These are phyloP conservation scores for Eupithecia inturbata DNA, from an alignment of 2,888 invertebrate species.

Conservation along the genomic window DNA sequence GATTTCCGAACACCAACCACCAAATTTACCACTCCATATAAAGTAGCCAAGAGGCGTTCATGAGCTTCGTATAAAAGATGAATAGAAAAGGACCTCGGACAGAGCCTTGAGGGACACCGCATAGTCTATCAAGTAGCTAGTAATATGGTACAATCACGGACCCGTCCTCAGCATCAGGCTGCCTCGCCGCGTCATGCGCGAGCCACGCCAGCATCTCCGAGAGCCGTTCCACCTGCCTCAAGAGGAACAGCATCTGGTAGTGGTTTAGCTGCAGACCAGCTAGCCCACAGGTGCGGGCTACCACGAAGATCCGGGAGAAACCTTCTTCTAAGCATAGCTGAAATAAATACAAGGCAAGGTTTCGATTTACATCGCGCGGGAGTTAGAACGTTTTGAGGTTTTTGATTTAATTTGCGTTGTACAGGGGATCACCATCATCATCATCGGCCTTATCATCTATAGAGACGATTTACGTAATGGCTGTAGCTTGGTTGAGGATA, in stretches of 20 bases:
- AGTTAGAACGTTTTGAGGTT: not conserved
- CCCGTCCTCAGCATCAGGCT: conserved; percentile 78
- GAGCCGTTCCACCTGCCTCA: conserved; percentile 92
- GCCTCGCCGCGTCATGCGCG: conserved; percentile 89
- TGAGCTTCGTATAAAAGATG: not conserved
- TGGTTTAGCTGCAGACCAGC: conserved; percentile 96
- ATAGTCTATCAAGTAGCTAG: not conserved
- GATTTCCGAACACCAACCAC: too few relatives aligned
- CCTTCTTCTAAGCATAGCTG: conserved; percentile 74
- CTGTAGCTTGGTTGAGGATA: too few relatives aligned
- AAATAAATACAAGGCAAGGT: not conserved
- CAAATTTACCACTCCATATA: too few relatives aligned
- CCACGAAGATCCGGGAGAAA: conserved; percentile 89
- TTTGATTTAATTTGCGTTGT: not conserved
- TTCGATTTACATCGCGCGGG: too few relatives aligned
- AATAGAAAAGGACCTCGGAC: not conserved
- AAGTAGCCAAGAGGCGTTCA: too few relatives aligned
- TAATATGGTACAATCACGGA: conserved; percentile 44
- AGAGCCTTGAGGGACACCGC: not conserved
- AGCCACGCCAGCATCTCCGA: conserved; percentile 92
- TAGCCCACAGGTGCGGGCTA: conserved; percentile 92
- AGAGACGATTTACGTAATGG: too few relatives aligned
- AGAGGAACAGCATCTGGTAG: conserved; percentile 95
- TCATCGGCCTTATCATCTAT: too few relatives aligned
- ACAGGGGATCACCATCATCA: too few relatives aligned